These are phyloP conservation scores for Mystacides longicornis DNA, from an alignment of 2,888 invertebrate species.

Conservation along the genomic window DNA sequence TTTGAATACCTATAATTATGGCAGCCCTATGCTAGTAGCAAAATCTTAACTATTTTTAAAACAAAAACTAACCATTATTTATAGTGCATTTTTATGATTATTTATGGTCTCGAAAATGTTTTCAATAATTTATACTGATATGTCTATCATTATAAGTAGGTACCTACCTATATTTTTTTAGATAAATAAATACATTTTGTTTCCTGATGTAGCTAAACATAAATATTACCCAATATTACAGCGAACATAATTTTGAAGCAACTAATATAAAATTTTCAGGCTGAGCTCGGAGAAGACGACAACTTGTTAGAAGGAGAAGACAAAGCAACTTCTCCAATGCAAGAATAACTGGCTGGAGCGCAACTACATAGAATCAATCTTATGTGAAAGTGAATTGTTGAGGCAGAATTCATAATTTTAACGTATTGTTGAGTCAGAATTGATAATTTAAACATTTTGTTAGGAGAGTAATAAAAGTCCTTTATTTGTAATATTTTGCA, in stretches of 20 bases:
- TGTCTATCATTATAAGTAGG: too few species aligned
- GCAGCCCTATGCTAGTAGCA: too few species aligned
- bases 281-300: slow-evolving; percentile 24
- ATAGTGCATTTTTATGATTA: too few species aligned
- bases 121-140: too few species aligned
- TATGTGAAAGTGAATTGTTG: not conserved
- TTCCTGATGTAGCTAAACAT: not conserved
- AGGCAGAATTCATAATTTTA: not conserved
- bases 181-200: too few species aligned
- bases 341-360: too few species aligned
- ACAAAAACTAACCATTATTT: too few species aligned
- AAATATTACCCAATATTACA: not conserved
- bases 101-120: too few species aligned
- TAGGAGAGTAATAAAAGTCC: slow-evolving; percentile 25
- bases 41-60: too few species aligned
- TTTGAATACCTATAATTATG: too few species aligned
- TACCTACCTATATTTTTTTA: too few species aligned
- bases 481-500: not conserved
- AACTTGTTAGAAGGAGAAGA: slow-evolving; percentile 31
- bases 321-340: slow-evolving; percentile 50
- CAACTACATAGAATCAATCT: not conserved
- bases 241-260: not conserved
- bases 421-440: not conserved
- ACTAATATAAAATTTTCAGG: slow-evolving; percentile 22
- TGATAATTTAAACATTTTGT: not conserved